Evolutionary conservation across 2,888 invertebrate genomes (phyloP).

Genomic region (Archips xylosteana): DNA sequence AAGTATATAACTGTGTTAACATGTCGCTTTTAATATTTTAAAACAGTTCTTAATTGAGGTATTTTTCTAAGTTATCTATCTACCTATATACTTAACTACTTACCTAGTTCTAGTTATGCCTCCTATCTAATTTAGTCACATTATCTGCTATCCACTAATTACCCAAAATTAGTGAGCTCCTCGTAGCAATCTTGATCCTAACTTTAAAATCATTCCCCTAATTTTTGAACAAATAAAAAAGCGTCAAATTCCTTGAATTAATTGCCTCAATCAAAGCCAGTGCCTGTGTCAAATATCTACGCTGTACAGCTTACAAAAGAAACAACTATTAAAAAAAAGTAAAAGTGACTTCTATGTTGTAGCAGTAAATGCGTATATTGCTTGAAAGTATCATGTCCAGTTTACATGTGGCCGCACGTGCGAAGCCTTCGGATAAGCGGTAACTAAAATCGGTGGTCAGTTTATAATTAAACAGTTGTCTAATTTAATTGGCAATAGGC

Average conservation of each 20-base stretch:
- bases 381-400: not conserved
- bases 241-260: conserved; percentile 65
- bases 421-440: conserved; percentile 55
- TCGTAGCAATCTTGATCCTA: conserved; percentile 57
- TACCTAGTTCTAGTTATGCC: not conserved
- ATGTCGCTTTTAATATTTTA: no score
- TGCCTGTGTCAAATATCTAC: conserved; percentile 50
- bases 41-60: no score
- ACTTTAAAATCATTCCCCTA: conserved; percentile 61
- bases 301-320: conserved; percentile 13
- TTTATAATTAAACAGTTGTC: conserved; percentile 80
- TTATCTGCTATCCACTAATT: conserved; percentile 18
- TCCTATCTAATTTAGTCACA: conserved; percentile 6
- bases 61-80: no score
- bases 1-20: no score
- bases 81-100: not conserved
- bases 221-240: conserved; percentile 46
- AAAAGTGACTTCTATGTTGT: conserved; percentile 10
- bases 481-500: conserved; percentile 83
- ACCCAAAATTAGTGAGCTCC: conserved; percentile 41
- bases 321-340: not conserved
- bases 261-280: conserved; percentile 64
- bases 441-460: conserved; percentile 58
- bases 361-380: conserved; percentile 11
- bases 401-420: conserved; percentile 15